Evolutionary conservation across 2,797 vertebrate species (phyloP).

Genomic region (Microctenopoma lineatum): DNA sequence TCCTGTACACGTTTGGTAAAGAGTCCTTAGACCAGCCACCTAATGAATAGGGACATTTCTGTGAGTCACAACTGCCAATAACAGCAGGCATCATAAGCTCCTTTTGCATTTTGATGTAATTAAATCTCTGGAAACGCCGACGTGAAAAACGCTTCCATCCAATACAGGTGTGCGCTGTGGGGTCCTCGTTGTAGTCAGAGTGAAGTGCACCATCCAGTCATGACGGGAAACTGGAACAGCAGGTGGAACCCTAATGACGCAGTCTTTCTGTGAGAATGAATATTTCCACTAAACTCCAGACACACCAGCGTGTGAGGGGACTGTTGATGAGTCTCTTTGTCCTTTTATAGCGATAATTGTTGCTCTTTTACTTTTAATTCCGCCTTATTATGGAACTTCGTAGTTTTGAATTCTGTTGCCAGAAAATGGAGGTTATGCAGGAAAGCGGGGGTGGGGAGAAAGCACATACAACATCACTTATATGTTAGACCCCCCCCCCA

Average conservation of each 20-base stretch:
- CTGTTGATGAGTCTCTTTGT: slow-evolving; percentile 1
- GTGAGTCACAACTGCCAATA: slow-evolving; percentile 12
- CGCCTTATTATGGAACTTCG: slow-evolving; percentile 1
- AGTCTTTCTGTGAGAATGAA: neutral
- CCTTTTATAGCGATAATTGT: neutral
- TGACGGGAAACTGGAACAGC: slow-evolving; percentile 6
- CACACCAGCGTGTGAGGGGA: slow-evolving; percentile 9
- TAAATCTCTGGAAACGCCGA: neutral
- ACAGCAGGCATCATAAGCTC: neutral
- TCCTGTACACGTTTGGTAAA: slow-evolving; percentile 5
- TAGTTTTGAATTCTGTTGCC: neutral
- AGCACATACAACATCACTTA: slow-evolving; percentile 12
- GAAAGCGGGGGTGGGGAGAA: neutral
- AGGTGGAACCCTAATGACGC: neutral
- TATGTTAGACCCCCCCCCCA: slow-evolving; percentile 3
- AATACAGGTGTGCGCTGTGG: neutral
- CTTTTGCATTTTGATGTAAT: neutral
- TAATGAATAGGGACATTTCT: slow-evolving; percentile 14
- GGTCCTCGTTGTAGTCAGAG: neutral
- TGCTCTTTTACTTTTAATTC: neutral
- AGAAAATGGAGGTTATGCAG: neutral
- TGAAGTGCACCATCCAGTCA: neutral
- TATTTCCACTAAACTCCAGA: neutral
- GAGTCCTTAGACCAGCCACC: neutral
- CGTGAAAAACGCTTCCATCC: neutral